Evolutionary conservation across 2,113 vertebrate genomes (phyloP).

Genomic region (Natator depressus): DNA sequence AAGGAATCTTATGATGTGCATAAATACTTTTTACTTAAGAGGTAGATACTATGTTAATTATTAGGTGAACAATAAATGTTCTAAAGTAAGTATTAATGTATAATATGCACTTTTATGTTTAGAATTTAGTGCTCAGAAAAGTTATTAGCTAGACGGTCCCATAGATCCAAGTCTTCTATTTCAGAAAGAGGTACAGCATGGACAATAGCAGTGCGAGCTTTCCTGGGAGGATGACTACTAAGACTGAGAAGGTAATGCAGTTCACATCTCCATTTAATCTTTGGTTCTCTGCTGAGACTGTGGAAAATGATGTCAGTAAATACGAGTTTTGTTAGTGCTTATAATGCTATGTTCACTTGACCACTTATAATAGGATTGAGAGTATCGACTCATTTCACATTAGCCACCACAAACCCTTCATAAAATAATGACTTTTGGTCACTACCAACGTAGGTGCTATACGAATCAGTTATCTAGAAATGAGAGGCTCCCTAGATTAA

Average conservation of each 20-base stretch:
- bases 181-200: background rate
- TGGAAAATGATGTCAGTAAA: background rate
- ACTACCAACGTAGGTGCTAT: background rate
- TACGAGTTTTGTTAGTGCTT: background rate
- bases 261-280: background rate
- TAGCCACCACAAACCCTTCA: background rate
- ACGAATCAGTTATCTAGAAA: fast-evolving
- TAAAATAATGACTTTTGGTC: background rate
- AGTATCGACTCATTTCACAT: background rate
- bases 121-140: background rate
- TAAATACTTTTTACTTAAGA: background rate
- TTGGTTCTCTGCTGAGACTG: background rate
- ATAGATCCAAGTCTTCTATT: background rate
- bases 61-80: slow-evolving; percentile 23
- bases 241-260: background rate
- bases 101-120: background rate
- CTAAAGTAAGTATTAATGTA: background rate
- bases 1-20: slow-evolving; percentile 4
- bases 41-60: background rate
- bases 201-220: background rate
- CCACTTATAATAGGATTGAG: background rate
- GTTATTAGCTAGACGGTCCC: background rate
- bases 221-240: background rate
- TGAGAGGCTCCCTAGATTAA: background rate
- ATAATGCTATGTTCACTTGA: background rate